Conservation (phyloP, 2,113 vertebrate genomes). For the Progne subis region DNA sequence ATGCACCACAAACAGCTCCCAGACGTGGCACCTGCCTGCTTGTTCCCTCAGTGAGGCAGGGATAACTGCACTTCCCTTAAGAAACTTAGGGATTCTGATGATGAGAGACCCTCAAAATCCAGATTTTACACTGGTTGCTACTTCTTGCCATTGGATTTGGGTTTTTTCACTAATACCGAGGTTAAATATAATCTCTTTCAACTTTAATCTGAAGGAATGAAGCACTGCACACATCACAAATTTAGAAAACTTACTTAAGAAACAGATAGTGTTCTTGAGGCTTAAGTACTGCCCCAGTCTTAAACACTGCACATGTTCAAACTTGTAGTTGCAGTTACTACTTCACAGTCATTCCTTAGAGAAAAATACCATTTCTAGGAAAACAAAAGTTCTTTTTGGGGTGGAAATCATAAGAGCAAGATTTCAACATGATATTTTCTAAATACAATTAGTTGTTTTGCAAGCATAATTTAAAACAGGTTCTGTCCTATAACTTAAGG, state of each 20-base stretch:
- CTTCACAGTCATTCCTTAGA: not conserved
- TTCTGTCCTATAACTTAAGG: not conserved
- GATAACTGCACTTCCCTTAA: not conserved
- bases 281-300: not conserved
- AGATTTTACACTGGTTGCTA: not conserved
- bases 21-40: not conserved
- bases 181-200: not conserved
- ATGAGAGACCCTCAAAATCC: not conserved
- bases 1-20: not conserved
- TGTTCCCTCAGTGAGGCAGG: not conserved
- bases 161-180: not conserved
- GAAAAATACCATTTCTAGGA: not conserved
- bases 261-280: not conserved
- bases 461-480: not conserved
- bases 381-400: not conserved
- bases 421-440: not conserved
- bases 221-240: not conserved
- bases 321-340: not conserved
- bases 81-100: not conserved
- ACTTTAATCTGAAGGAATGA: not conserved
- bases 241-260: not conserved
- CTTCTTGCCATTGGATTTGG: not conserved
- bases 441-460: not conserved
- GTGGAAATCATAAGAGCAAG: not conserved
- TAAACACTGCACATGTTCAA: not conserved